Evolutionary conservation across 2,888 invertebrate genomes (phyloP).

Genomic region (Andrena fulva): DNA sequence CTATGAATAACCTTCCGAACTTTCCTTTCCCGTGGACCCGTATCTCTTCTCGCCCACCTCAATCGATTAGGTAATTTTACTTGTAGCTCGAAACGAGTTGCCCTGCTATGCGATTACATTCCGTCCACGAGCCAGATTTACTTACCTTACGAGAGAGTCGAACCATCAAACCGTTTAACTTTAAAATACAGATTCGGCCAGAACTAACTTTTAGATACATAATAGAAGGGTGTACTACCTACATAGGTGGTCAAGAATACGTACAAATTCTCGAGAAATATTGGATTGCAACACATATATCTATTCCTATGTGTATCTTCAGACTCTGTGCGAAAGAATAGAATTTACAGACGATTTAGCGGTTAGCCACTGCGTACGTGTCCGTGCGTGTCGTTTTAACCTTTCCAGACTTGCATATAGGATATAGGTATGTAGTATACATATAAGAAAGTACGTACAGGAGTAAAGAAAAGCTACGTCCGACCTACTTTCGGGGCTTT

Average conservation of each 20-base stretch:
- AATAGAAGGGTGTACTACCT: too few species aligned
- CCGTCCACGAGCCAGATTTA: too few species aligned
- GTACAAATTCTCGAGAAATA: too few species aligned
- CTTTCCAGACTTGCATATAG: neutral
- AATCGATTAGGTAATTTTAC: conserved; percentile 6
- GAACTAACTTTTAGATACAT: too few species aligned
- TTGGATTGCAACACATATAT: too few species aligned
- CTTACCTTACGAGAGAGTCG: too few species aligned
- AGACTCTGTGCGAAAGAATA: neutral
- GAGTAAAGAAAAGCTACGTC: conserved; percentile 34
- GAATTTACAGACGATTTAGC: neutral
- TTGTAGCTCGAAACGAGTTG: neutral
- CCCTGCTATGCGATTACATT: too few species aligned
- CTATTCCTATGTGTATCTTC: neutral
- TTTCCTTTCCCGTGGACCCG: neutral
- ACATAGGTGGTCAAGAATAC: too few species aligned
- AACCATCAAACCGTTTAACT: too few species aligned
- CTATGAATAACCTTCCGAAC: conserved; percentile 46
- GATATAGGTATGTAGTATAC: too few species aligned
- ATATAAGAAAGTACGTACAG: too few species aligned
- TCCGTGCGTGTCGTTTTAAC: conserved; percentile 23
- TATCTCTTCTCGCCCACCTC: neutral
- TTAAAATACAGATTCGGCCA: too few species aligned
- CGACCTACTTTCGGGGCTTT: conserved; percentile 60
- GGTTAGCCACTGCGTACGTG: neutral